Evolutionary conservation across 37 sponge, comb jelly and placozoan genomes (phyloP), one percentile per base, ranked within the genome.

Genomic region (Aplysina aerophoba): DNA sequence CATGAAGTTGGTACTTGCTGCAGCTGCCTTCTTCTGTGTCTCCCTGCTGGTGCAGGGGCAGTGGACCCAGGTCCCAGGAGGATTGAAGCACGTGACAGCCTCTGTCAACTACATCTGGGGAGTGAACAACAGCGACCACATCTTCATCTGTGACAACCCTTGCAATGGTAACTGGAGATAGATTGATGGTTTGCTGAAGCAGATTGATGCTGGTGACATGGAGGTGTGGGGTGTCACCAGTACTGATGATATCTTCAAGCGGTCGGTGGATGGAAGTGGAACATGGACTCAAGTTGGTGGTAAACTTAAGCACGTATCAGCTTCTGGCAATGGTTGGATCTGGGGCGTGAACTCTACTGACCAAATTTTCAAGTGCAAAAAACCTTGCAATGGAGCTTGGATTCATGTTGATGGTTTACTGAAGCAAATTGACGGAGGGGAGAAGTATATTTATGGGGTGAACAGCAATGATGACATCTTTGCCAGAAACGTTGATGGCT

Each of bases 291-390:
- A 12, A 28, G 39, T 73, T 35, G 2, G 12, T 28, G 74, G 74
- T 22, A 34, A 3, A 28, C 39, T 73, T 11, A 86, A 60, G 65
- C 92, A 87, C 31, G 88, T 91, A 14, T 85, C 85, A 36, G 88
- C 88, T 27, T 88, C 88, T 33, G 92, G 88, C 0, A 87, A 91
- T 81, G 92, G 92, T 55, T 91, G 83, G 63, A 81, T 91, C 5
- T 91, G 92, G 92, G 88, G 88, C 30, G 82, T 85, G 37, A 87
- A 71, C 60, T 15, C 53, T 19, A 39, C 39, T 17, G 57, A 88
- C 69, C 20, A 83, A 5, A 87, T 87, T 33, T 91, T 56, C 84
- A 91, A 91, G 71, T 91, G 92, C 74, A 85, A 85, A 24, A 91
- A 91, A 55, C 92, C 92, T 24, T 89, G 89, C 80, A 84, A 4